Conservation (phyloP, 2,113 vertebrate species). For the Hyperopisus bebe region DNA sequence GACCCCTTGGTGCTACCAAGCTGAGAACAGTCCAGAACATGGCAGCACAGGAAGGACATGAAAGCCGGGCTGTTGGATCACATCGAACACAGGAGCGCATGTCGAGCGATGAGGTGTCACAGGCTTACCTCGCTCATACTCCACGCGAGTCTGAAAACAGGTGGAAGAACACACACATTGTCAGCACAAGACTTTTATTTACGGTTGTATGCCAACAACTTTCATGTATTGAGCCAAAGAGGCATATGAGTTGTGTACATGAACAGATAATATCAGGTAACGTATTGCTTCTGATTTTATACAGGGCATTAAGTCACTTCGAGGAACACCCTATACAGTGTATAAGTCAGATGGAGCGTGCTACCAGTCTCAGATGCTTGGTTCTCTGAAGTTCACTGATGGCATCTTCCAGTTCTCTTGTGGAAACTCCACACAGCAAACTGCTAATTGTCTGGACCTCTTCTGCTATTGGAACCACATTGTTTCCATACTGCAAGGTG, state of each 20-base stretch:
- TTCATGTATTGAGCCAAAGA: not conserved
- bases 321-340: not conserved
- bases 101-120: not conserved
- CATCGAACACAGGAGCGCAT: not conserved
- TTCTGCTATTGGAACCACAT: slow-evolving; percentile 26
- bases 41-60: not conserved
- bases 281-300: not conserved
- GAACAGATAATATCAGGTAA: not conserved
- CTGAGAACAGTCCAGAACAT: not conserved
- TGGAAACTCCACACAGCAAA: slow-evolving; percentile 50
- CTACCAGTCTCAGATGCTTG: slow-evolving; percentile 40
- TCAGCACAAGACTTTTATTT: not conserved
- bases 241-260: not conserved
- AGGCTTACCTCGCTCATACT: slow-evolving; percentile 51
- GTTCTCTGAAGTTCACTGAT: slow-evolving; percentile 46
- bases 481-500: slow-evolving; percentile 36
- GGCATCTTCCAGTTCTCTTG: slow-evolving; percentile 49
- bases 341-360: not conserved
- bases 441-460: slow-evolving; percentile 44
- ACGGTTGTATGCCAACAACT: not conserved
- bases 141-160: slow-evolving; percentile 39
- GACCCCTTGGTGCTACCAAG: not conserved
- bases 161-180: not conserved
- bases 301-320: not conserved
- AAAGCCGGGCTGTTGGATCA: not conserved